Conservation (phyloP, 2,888 invertebrate species). For the Acanthosepion pharaonis region DNA sequence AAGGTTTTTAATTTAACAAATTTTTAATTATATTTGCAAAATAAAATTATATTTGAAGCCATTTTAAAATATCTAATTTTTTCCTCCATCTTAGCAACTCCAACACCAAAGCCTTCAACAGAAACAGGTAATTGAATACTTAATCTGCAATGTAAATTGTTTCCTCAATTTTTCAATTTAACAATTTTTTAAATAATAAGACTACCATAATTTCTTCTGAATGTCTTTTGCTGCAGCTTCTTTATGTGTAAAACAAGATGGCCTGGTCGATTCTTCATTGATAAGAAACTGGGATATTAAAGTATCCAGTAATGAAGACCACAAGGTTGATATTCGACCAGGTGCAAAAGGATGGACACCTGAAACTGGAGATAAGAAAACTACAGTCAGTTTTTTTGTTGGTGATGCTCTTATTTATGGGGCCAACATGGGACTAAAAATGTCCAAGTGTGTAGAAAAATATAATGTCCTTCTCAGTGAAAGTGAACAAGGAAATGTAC, state of each 20-base stretch:
- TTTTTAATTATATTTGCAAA: no score
- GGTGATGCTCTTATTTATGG: constrained; percentile 36
- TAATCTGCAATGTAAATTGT: no score
- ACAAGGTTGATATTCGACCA: not conserved
- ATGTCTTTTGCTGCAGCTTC: not conserved
- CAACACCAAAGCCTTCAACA: no score
- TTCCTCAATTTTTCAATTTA: not conserved
- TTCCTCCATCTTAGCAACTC: no score
- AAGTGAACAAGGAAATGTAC: not conserved
- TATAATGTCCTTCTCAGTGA: constrained; percentile 3
- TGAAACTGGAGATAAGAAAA: not conserved
- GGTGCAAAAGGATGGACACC: constrained; percentile 35
- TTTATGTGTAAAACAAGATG: not conserved
- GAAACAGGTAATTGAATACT: no score
- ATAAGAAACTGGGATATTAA: constrained; percentile 41
- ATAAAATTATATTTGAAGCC: no score
- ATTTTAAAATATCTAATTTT: no score
- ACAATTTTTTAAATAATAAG: not conserved
- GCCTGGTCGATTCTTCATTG: constrained; percentile 24
- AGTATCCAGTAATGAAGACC: constrained; percentile 21
- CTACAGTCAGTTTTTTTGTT: not conserved
- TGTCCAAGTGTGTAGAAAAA: not conserved
- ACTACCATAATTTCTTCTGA: not conserved
- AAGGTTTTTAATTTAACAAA: no score
- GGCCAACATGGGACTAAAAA: not conserved